phyloP scores from a whole-genome alignment of 2,113 vertebrate genomes.

The Lepidothrix coronata region DNA sequence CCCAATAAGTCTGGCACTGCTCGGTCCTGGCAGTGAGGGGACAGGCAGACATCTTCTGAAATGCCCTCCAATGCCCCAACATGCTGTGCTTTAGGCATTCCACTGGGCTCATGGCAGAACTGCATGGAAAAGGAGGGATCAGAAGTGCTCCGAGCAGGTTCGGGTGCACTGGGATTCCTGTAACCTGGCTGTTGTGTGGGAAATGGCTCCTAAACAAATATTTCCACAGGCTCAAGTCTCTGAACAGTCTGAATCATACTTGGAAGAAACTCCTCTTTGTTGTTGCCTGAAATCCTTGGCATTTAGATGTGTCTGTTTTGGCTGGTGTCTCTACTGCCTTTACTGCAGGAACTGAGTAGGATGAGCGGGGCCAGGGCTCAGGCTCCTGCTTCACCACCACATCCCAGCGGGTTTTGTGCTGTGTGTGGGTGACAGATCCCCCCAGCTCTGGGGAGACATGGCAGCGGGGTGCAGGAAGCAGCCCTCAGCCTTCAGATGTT shows the following conservation, averaged over 20 bases:
- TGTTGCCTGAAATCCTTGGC: not conserved
- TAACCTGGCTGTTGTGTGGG: not conserved
- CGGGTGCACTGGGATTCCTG: not conserved
- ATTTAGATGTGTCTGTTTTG: not conserved
- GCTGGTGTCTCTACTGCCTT: not conserved
- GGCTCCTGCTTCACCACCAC: not conserved
- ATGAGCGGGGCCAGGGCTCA: not conserved
- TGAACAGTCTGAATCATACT: not conserved
- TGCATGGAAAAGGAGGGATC: not conserved
- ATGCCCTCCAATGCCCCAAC: accelerated
- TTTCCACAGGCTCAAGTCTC: not conserved
- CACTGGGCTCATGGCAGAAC: not conserved
- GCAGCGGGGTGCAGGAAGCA: not conserved
- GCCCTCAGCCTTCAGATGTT: not conserved
- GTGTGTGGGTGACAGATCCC: not conserved
- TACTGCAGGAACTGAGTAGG: not conserved
- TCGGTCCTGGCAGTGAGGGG: not conserved
- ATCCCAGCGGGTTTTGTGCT: not conserved
- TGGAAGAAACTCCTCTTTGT: not conserved
- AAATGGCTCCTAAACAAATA: not conserved
- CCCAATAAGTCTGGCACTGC: not conserved
- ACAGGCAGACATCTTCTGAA: not conserved
- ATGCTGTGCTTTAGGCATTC: not conserved
- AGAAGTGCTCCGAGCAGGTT: not conserved
- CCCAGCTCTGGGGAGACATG: not conserved